Conservation (phyloP, 2,888 invertebrate species). For the Acronicta aceris region DNA sequence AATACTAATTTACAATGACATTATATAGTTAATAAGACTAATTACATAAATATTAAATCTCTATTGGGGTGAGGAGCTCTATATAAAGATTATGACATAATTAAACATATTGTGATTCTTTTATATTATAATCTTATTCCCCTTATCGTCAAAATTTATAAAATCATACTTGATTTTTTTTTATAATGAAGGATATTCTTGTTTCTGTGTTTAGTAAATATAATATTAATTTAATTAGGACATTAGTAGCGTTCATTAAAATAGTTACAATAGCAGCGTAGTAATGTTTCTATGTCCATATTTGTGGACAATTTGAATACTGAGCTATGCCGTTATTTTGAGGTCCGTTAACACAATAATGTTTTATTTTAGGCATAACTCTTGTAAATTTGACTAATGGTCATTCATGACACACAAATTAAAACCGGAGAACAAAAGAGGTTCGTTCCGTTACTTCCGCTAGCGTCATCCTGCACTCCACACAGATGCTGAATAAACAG, state of each 20-base stretch:
- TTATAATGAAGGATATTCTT: too few relatives aligned
- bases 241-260: slow-evolving; percentile 14
- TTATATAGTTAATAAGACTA: too few relatives aligned
- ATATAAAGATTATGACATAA: too few relatives aligned
- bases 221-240: too few relatives aligned
- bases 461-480: slow-evolving; percentile 64
- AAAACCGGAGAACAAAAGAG: slow-evolving; percentile 69
- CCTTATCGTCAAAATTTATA: too few relatives aligned
- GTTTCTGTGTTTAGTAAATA: neutral
- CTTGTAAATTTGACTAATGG: slow-evolving; percentile 61
- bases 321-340: slow-evolving; percentile 45
- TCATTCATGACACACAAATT: slow-evolving; percentile 72
- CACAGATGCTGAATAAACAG: slow-evolving; percentile 68
- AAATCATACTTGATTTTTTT: too few relatives aligned
- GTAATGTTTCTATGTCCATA: slow-evolving; percentile 14
- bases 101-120: too few relatives aligned
- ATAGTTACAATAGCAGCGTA: slow-evolving; percentile 25
- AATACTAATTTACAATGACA: too few relatives aligned
- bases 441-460: slow-evolving; percentile 74
- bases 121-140: too few relatives aligned
- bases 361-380: slow-evolving; percentile 45
- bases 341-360: slow-evolving; percentile 31
- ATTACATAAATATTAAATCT: too few relatives aligned
- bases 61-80: too few relatives aligned
- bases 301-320: slow-evolving; percentile 24